A percentile compares a stretch with the other conserved stretches of the same genome.
Evolutionary conservation across 2,113 vertebrate species (phyloP).

Genomic region (Pelecanoides urinatrix): DNA sequence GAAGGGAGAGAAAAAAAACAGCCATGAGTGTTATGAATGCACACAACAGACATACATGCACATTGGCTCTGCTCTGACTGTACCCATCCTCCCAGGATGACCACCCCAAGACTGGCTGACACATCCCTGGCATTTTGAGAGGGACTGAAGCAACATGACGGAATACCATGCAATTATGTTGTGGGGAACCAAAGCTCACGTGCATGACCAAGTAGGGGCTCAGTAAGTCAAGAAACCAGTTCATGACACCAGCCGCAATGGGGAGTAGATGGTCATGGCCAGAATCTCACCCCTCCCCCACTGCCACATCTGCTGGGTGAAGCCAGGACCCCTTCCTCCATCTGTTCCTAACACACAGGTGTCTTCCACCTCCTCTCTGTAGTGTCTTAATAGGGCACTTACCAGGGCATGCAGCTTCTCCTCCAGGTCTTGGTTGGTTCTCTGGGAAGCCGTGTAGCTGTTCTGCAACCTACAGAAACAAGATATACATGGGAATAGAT

Average conservation of each 20-base stretch:
- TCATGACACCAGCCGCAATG: background rate
- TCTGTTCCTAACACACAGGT: background rate
- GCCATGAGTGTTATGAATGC: constrained; percentile 77
- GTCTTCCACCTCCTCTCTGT: background rate
- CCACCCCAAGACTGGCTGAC: constrained; percentile 12
- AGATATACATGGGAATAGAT: background rate
- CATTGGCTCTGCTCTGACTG: constrained; percentile 13
- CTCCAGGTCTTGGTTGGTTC: constrained; percentile 96
- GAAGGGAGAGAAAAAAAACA: constrained; percentile 79
- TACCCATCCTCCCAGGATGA: background rate
- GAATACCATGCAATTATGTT: constrained; percentile 35
- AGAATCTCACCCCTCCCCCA: background rate
- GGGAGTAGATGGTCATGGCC: background rate
- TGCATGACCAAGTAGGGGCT: background rate
- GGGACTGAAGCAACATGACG: constrained; percentile 52
- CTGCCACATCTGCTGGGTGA: background rate
- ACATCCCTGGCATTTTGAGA: background rate
- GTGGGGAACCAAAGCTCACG: constrained; percentile 24
- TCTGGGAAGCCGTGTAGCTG: constrained; percentile 95
- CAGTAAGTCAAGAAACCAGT: background rate
- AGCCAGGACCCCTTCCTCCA: background rate
- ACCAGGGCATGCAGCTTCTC: constrained; percentile 96
- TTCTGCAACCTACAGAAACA: constrained; percentile 87
- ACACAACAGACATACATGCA: constrained; percentile 56
- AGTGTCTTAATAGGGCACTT: constrained; percentile 25